These are phyloP conservation scores for Ferrisia virgata DNA, from an alignment of 2,888 invertebrate genomes.

Conservation along the genomic window DNA sequence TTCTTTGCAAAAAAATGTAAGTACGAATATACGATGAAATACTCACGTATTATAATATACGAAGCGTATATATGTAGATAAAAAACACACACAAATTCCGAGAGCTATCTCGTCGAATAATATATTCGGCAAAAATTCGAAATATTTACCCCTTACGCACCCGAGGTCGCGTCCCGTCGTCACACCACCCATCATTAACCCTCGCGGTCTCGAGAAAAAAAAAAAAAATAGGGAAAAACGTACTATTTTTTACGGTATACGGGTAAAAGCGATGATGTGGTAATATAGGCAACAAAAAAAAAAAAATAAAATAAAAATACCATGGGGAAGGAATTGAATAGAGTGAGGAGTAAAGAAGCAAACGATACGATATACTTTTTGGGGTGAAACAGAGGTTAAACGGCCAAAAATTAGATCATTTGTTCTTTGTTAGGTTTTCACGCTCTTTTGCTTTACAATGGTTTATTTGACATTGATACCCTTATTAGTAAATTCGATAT, in stretches of 20 bases:
- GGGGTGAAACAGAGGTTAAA: constrained; percentile 44
- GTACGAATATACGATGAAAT: not conserved
- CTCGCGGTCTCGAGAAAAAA: not conserved
- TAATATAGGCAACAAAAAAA: constrained; percentile 12
- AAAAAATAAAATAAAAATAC: too few relatives aligned
- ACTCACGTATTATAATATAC: not conserved
- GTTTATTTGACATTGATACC: constrained; percentile 45
- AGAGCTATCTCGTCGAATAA: not conserved
- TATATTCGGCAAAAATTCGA: not conserved
- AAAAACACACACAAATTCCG: not conserved
- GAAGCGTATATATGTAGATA: too few relatives aligned
- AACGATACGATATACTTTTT: constrained; percentile 34
- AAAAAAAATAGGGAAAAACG: not conserved
- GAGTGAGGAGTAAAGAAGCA: not conserved
- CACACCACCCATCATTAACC: not conserved
- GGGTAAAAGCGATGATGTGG: constrained; percentile 31
- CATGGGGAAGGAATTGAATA: not conserved
- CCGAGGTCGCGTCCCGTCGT: too few relatives aligned
- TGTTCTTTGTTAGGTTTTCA: constrained; percentile 45
- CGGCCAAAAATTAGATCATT: constrained; percentile 46
- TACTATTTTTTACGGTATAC: not conserved
- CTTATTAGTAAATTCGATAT: constrained; percentile 43
- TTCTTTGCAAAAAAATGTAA: not conserved
- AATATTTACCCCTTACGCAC: not conserved
- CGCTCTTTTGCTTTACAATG: constrained; percentile 45